Evolutionary conservation across 2,113 vertebrate species (phyloP).

Genomic region (Ia io): DNA sequence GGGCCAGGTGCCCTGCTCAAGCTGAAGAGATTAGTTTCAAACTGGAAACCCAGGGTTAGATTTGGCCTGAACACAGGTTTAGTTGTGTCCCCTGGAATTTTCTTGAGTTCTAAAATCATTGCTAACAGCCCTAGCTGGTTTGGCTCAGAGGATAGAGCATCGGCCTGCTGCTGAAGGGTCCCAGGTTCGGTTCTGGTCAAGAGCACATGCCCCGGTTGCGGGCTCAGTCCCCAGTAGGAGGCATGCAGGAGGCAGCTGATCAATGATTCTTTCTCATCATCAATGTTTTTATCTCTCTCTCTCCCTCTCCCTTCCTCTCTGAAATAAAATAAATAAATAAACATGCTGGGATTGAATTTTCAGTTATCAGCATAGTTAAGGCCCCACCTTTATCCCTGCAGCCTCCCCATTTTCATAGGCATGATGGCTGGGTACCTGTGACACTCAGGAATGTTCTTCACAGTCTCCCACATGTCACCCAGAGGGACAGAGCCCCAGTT

Average conservation of each 20-base stretch:
- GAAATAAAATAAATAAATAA: no score
- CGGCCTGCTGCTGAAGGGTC: no score
- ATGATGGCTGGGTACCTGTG: background rate
- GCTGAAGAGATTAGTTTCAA: background rate
- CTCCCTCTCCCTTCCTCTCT: no score
- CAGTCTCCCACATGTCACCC: background rate
- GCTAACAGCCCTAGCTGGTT: background rate
- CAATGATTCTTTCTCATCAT: no score
- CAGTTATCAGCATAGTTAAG: rapidly evolving
- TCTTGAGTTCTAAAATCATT: background rate
- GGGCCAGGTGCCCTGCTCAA: background rate
- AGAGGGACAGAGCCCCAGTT: background rate
- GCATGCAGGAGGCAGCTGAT: no score
- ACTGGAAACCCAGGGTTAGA: rapidly evolving
- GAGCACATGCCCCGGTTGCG: no score
- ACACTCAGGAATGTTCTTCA: background rate
- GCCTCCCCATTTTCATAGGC: background rate
- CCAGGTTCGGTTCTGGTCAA: no score
- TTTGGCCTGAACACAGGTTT: background rate
- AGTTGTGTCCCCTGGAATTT: background rate
- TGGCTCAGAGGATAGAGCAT: no score
- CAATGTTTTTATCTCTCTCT: no score
- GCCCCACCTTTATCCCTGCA: rapidly evolving
- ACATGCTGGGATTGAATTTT: background rate
- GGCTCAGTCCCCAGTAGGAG: no score